These are phyloP conservation scores for Megalops cyprinoides DNA, from an alignment of 2,797 vertebrate genomes.

Conservation along the genomic window DNA sequence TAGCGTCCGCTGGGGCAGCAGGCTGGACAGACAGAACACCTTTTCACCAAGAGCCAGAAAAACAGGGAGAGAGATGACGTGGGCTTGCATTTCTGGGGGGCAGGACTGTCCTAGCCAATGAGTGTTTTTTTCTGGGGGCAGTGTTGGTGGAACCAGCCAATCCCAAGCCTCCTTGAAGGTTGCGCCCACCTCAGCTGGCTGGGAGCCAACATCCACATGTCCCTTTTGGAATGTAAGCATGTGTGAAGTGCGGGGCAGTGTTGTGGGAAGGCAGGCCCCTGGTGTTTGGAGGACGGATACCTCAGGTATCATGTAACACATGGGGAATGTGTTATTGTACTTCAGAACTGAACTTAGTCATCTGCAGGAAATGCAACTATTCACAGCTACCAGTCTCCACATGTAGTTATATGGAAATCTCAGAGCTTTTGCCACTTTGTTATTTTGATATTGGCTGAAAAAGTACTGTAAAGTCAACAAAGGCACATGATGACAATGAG, in stretches of 20 bases:
- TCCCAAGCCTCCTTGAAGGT: neutral
- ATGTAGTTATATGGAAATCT: no score
- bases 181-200: slow-evolving; percentile 24
- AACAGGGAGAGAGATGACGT: no score
- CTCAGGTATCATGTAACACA: neutral
- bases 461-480: no score
- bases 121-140: neutral
- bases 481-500: no score
- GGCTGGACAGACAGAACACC: neutral
- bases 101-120: no score
- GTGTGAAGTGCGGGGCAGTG: neutral
- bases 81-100: no score
- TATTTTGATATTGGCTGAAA: no score
- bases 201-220: slow-evolving; percentile 7
- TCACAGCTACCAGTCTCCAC: no score
- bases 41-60: neutral
- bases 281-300: neutral
- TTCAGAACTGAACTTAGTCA: no score
- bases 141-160: slow-evolving; percentile 18
- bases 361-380: no score
- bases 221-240: slow-evolving; percentile 24
- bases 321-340: neutral
- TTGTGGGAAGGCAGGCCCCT: neutral
- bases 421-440: no score
- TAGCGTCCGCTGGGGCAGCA: neutral